A percentile compares a stretch with the other conserved stretches of the same genome.
Evolutionary conservation across 1,140 invertebrate genomes (phyloP).

Genomic region (Heliothis subflexa): DNA sequence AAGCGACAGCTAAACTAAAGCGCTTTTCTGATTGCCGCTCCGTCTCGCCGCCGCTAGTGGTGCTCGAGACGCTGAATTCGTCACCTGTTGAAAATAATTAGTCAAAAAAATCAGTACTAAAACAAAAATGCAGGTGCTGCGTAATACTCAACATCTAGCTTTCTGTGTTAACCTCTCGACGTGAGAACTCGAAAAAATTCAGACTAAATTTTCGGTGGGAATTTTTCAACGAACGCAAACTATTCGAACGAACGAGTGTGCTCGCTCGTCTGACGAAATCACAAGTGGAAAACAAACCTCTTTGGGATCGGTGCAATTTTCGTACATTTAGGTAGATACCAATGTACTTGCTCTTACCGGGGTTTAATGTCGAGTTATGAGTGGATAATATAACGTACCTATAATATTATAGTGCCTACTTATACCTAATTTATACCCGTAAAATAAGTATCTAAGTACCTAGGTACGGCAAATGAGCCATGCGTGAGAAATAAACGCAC

Average conservation of each 20-base stretch:
- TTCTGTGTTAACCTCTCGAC: slow-evolving; percentile 78
- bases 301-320: slow-evolving; percentile 30
- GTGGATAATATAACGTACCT: not conserved
- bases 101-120: slow-evolving; percentile 82
- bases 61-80: slow-evolving; percentile 81
- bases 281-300: slow-evolving; percentile 61
- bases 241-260: slow-evolving; percentile 63
- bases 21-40: slow-evolving; percentile 73
- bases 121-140: slow-evolving; percentile 81
- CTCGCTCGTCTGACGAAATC: slow-evolving; percentile 62
- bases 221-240: slow-evolving; percentile 67
- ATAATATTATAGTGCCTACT: too few relatives aligned
- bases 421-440: too few relatives aligned
- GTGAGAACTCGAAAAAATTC: slow-evolving; percentile 70
- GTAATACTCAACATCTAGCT: slow-evolving; percentile 68
- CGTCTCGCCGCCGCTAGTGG: slow-evolving; percentile 71
- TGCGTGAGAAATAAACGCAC: too few relatives aligned
- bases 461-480: too few relatives aligned
- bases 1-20: slow-evolving; percentile 77
- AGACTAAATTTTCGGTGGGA: slow-evolving; percentile 67
- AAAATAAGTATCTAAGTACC: too few relatives aligned
- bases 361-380: slow-evolving; percentile 2
- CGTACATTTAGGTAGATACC: slow-evolving; percentile 1
- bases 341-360: slow-evolving; percentile 12
- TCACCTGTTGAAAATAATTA: slow-evolving; percentile 86